Evolutionary conservation across 2,797 vertebrate species (phyloP).

Genomic region (Pempheris klunzingeri): DNA sequence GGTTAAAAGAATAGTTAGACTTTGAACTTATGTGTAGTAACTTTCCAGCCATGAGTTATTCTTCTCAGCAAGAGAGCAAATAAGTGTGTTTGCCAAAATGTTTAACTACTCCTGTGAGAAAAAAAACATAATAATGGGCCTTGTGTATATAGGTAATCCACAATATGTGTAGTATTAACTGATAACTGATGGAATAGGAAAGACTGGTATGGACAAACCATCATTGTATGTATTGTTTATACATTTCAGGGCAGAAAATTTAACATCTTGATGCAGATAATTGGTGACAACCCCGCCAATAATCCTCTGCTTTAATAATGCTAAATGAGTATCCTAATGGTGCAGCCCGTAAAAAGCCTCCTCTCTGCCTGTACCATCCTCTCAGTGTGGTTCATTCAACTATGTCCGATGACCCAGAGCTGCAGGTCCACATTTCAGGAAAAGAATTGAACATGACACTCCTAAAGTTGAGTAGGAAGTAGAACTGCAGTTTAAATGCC

Average conservation of each 20-base stretch:
- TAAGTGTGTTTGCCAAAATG: background rate
- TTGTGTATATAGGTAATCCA: background rate
- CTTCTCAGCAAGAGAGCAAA: background rate
- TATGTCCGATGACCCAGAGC: slow-evolving; percentile 13
- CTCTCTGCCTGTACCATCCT: background rate
- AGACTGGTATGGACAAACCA: background rate
- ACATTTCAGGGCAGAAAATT: background rate
- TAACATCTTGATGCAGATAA: background rate
- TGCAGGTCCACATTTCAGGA: background rate
- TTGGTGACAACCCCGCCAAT: background rate
- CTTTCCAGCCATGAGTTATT: background rate
- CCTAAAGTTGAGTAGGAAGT: slow-evolving; percentile 8
- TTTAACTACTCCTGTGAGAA: background rate
- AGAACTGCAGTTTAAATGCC: slow-evolving; percentile 2
- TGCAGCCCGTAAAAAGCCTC: slow-evolving; percentile 17
- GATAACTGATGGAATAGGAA: background rate
- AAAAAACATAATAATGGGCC: background rate
- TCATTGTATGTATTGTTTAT: background rate
- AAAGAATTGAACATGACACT: slow-evolving; percentile 24
- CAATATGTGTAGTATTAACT: background rate
- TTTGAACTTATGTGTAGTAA: background rate
- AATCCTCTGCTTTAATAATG: slow-evolving; percentile 1
- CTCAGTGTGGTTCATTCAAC: slow-evolving; percentile 22
- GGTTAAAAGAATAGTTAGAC: background rate
- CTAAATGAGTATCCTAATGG: slow-evolving; percentile 16